Conservation (phyloP, 1,140 invertebrate species). For the Aricia agestis region DNA sequence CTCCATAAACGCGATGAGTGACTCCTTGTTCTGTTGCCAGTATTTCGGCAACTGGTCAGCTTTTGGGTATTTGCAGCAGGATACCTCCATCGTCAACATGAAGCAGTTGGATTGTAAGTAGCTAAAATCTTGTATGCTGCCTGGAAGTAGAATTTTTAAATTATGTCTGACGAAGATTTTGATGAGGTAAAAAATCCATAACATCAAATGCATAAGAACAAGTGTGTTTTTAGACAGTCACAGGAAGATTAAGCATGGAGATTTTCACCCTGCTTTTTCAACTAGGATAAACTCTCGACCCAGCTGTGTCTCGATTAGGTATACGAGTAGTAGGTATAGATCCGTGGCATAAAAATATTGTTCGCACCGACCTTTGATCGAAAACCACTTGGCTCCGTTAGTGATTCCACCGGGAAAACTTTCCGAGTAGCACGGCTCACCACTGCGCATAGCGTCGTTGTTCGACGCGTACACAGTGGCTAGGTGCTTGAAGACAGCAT, state of each 20-base stretch:
- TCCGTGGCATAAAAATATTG: too few relatives aligned
- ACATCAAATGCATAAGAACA: too few relatives aligned
- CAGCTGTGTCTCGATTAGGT: too few relatives aligned
- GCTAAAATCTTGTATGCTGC: slow-evolving; percentile 99
- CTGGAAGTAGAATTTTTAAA: slow-evolving; percentile 56
- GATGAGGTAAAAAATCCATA: too few relatives aligned
- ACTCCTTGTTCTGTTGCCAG: slow-evolving; percentile 93
- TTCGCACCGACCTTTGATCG: slow-evolving; percentile 75
- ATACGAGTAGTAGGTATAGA: too few relatives aligned
- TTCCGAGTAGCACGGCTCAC: slow-evolving; percentile 83
- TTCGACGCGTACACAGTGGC: slow-evolving; percentile 88
- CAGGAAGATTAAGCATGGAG: too few relatives aligned
- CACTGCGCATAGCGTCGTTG: slow-evolving; percentile 84
- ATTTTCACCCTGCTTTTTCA: too few relatives aligned
- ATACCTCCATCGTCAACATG: slow-evolving; percentile 97
- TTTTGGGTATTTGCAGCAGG: slow-evolving; percentile 95
- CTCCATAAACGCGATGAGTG: slow-evolving; percentile 91
- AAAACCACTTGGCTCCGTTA: slow-evolving; percentile 93
- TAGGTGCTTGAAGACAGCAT: slow-evolving; percentile 89
- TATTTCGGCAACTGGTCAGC: slow-evolving; percentile 82
- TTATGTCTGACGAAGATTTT: neutral
- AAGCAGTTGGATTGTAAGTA: slow-evolving; percentile 96
- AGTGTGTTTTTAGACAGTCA: too few relatives aligned
- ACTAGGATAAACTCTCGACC: too few relatives aligned
- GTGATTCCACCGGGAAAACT: slow-evolving; percentile 87